phyloP scores from a whole-genome alignment of 1,140 invertebrate genomes.

The Drosophila pruinosa region DNA sequence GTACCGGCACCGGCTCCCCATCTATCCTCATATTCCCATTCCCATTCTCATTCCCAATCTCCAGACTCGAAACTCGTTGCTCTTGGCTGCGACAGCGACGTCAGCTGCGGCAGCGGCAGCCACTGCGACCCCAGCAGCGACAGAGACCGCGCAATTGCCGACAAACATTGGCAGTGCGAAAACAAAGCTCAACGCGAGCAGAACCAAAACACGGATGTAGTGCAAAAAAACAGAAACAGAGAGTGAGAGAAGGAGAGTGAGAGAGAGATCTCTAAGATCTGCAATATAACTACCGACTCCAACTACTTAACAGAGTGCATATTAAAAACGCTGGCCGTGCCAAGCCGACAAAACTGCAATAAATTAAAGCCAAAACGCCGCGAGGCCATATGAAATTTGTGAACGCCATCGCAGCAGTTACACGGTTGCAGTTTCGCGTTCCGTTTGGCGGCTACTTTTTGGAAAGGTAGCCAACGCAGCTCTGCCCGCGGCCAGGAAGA shows the following conservation, averaged over 20 bases:
- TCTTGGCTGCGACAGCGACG: constrained; percentile 5
- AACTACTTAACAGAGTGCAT: constrained; percentile 19
- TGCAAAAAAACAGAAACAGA: not conserved
- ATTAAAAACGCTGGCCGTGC: constrained; percentile 48
- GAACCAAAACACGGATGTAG: constrained; percentile 48
- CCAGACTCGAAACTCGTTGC: constrained; percentile 51
- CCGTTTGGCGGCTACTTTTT: constrained; percentile 39
- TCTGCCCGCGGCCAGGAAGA: constrained; percentile 52
- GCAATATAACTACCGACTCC: constrained; percentile 14
- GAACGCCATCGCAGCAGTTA: constrained; percentile 58
- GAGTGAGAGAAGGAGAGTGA: not conserved
- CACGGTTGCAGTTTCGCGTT: constrained; percentile 80
- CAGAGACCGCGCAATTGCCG: constrained; percentile 15
- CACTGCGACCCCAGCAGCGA: not conserved
- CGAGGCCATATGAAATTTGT: constrained; percentile 62
- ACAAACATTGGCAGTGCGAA: constrained; percentile 58
- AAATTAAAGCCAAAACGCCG: constrained; percentile 76
- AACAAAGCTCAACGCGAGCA: constrained; percentile 76
- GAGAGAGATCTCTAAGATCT: constrained; percentile 12
- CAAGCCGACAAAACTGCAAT: constrained; percentile 81
- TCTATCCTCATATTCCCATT: no score
- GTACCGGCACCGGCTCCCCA: constrained; percentile 49
- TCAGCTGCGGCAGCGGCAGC: not conserved
- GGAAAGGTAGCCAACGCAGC: constrained; percentile 53
- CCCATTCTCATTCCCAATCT: constrained; percentile 16